These are phyloP conservation scores for Sicus ferrugineus DNA, from an alignment of 2,888 invertebrate genomes.

Conservation along the genomic window DNA sequence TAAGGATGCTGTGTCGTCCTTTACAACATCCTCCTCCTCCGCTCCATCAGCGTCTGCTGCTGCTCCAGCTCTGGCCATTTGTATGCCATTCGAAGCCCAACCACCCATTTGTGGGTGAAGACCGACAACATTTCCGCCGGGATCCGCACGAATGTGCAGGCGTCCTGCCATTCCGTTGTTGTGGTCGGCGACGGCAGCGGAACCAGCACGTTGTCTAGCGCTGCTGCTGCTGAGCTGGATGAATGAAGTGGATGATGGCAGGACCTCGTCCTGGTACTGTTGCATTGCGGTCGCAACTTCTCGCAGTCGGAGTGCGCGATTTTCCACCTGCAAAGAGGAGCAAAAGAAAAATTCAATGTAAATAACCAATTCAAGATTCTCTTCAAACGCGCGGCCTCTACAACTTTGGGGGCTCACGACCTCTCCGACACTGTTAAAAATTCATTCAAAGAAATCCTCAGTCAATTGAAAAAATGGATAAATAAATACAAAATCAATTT, in stretches of 20 bases:
- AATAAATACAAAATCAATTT: background rate
- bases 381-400: too few species aligned
- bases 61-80: slow-evolving; percentile 43
- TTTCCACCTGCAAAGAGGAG: slow-evolving; percentile 75
- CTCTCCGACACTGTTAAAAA: too few species aligned
- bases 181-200: slow-evolving; percentile 30
- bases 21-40: background rate
- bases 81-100: slow-evolving; percentile 54
- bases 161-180: slow-evolving; percentile 39
- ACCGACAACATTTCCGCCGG: slow-evolving; percentile 52
- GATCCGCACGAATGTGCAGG: too few species aligned
- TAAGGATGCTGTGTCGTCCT: slow-evolving; percentile 34
- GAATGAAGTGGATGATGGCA: slow-evolving; percentile 44
- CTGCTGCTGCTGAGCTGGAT: slow-evolving; percentile 35
- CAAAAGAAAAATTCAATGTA: slow-evolving; percentile 23
- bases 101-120: slow-evolving; percentile 53
- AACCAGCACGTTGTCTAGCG: slow-evolving; percentile 27
- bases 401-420: too few species aligned
- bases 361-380: background rate
- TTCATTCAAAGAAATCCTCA: background rate
- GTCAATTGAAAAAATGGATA: background rate
- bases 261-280: slow-evolving; percentile 64
- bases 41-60: slow-evolving; percentile 49
- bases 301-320: slow-evolving; percentile 79
- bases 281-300: slow-evolving; percentile 65